Evolutionary conservation across 2,113 vertebrate species (phyloP), one percentile per base, ranked within the genome.

Genomic region (Parotia lawesii): DNA sequence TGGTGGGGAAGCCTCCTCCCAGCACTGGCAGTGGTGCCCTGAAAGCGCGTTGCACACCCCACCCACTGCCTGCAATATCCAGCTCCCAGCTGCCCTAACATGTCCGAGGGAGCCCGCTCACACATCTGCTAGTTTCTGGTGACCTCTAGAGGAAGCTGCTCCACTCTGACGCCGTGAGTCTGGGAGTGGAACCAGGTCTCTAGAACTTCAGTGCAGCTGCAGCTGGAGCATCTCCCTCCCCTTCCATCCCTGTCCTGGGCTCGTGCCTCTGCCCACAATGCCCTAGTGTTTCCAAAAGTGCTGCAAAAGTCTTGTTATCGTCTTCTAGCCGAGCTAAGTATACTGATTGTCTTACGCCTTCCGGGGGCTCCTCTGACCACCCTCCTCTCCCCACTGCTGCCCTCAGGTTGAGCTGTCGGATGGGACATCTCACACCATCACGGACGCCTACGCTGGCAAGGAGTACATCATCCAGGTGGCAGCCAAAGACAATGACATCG

Each of bases 391-490:
- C 47, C 4, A 3, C 69, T 6, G 3, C 78, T 87, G n/a, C 90
- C 73, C 31, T 11, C 96, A 99, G 99, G 99, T 99, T 11, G 99
- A 99, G 96, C 97, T 99, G 33, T 98, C 99, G 0, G 99, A 99
- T 2, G 99, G 99, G 92, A 99, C 98, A 2, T 97, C 98, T 0
- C 99, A 99, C 98, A 99, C 97, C 94, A 99, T 99, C 97, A 99
- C 99, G 0, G 99, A 99, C 0, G 99, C 99, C 82, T 99, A 99
- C 0, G 98, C 98, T 1, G 99, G 99, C 80, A 99, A 99, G 96
- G 99, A 99, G 56, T 99, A 99, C 97, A 99, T 99, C 96, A 99
- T 99, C 97, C 99, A 99, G 96, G 99, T 99, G 85, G 99, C 99
- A 0, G 99, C 99, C 92, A 99, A 99, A 96, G 99, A 99, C 98